Evolutionary conservation across 2,797 vertebrate genomes (phyloP), one percentile per base, ranked within the genome.

Genomic region (Myotis pilosus): DNA sequence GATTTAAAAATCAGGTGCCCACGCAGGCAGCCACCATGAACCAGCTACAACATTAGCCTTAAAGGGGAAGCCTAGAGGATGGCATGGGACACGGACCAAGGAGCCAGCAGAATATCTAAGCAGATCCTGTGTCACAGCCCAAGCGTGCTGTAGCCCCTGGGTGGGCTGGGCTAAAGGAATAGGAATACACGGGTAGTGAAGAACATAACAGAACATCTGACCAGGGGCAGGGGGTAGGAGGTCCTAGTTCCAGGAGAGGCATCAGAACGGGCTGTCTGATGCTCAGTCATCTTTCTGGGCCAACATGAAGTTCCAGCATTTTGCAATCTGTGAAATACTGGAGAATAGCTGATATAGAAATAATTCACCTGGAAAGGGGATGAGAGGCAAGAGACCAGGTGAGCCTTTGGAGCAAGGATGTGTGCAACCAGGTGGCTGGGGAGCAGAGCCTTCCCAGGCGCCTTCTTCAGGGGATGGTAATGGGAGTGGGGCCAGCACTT

Each of bases 161-260:
- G 76, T 28, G 13, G 17, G 11, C 25, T 25, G 22, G 3, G 66
- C 60, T 19, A 47, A 33, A 33, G 66, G 28, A 80, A 71, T 7
- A 60, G 11, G 36, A 11, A 57, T 28, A 28, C 38, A 9, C 5
- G 64, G 64, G 30, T 3, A 44, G 38, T 19, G 15, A 11, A 16
- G 57, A 36, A 13, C 13, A 10, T 17, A 25, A 13, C 0, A 20
- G 66, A 44, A 75, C 15, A 25, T 23, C 17, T 33, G 38, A 44
- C 55, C 0, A 1, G 17, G 28, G 36, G 36, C 1, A 23, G 15
- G 23, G 30, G 51, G 8, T 11, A 4, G 23, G 5, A 25, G 57
- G 89, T 44, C 44, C 22, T 7, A 17, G 30, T 3, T 10, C 44
- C 8, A 0, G 57, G 44, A 36, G 51, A 85, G 64, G 23, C 2